Evolutionary conservation across 2,797 vertebrate genomes (phyloP).

Genomic region (Heterohyrax brucei): DNA sequence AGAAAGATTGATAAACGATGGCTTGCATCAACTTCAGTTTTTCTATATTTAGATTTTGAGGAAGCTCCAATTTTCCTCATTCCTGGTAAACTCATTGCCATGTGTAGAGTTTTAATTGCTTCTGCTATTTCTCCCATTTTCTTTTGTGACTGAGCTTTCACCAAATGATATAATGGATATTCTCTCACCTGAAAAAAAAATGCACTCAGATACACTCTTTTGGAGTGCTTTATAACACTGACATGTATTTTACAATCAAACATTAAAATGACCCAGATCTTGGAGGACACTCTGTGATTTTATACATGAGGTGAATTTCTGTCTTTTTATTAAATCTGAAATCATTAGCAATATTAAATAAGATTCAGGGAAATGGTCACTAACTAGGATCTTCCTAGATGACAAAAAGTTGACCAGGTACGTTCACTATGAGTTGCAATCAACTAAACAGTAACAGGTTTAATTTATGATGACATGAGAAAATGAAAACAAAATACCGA

Average conservation of each 20-base stretch:
- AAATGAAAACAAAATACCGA: background rate
- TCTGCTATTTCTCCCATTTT: conserved; percentile 95
- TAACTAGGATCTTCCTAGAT: background rate
- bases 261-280: background rate
- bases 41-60: conserved; percentile 93
- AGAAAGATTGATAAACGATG: conserved; percentile 96
- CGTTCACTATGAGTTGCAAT: no score
- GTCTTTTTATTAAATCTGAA: conserved; percentile 7
- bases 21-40: conserved; percentile 92
- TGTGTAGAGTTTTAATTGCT: conserved; percentile 97
- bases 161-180: conserved; percentile 97
- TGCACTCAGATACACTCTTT: background rate
- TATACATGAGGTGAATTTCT: background rate
- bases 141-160: conserved; percentile 97
- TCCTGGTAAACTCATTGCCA: conserved; percentile 97
- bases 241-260: conserved; percentile 43
- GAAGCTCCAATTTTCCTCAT: conserved; percentile 92
- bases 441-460: no score
- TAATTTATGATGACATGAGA: background rate
- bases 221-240: background rate
- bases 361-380: background rate
- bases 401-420: background rate
- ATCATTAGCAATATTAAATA: background rate
- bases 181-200: conserved; percentile 94
- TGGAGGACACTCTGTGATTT: background rate